Conservation (phyloP, 2,888 invertebrate genomes). For the Seira musarum region DNA sequence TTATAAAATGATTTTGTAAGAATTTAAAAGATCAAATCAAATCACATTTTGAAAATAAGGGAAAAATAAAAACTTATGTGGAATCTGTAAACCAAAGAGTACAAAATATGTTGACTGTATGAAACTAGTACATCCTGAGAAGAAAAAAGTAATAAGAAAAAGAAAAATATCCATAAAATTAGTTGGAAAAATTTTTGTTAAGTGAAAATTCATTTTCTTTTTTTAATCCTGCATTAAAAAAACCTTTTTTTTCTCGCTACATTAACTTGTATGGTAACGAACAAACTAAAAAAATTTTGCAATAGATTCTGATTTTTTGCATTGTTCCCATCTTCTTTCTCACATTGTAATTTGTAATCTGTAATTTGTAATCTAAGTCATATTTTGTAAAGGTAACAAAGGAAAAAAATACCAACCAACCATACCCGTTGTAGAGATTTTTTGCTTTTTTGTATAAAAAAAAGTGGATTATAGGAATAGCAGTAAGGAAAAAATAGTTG, state of each 20-base stretch:
- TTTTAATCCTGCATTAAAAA: not conserved
- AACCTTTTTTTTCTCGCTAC: too few species aligned
- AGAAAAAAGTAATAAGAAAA: slow-evolving; percentile 45
- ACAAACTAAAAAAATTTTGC: not conserved
- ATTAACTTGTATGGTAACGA: not conserved
- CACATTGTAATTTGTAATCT: not conserved
- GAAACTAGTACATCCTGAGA: slow-evolving; percentile 51
- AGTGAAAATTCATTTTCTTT: too few species aligned
- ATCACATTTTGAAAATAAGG: not conserved
- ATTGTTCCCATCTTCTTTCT: not conserved
- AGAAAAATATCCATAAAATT: not conserved
- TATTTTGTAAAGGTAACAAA: not conserved
- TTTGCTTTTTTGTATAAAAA: too few species aligned
- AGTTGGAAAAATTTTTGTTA: not conserved
- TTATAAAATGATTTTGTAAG: too few species aligned
- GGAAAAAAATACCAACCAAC: slow-evolving; percentile 14
- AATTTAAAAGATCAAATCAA: too few species aligned
- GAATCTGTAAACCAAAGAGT: slow-evolving; percentile 55
- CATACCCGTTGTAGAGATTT: too few species aligned
- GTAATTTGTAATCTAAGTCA: not conserved
- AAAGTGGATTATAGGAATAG: too few species aligned
- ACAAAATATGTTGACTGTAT: slow-evolving; percentile 52
- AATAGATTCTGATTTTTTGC: not conserved
- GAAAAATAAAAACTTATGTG: slow-evolving; percentile 25
- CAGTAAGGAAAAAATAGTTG: too few species aligned